Evolutionary conservation across 2,113 vertebrate genomes (phyloP), one percentile per base, ranked within the genome.

Genomic region (Emydocephalus ijimae): DNA sequence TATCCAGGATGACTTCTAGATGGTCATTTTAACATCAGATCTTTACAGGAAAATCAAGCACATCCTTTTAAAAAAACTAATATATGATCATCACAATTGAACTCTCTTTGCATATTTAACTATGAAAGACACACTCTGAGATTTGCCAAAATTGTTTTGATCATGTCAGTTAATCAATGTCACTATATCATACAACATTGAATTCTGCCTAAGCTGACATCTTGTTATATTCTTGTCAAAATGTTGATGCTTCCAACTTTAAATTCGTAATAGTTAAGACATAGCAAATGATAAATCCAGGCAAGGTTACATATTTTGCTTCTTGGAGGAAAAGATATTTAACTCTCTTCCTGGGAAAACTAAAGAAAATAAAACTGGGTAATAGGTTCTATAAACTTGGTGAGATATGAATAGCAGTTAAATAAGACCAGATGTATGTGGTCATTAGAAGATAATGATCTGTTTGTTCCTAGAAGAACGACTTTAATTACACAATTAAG

Each of bases 401-500:
- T 93, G 50, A 95, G 56, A 90, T 96, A 89, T 91, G 94, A 95
- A 92, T 45, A 91, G 34, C 61, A 88, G 48, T 93, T 96, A 90
- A 87, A 94, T 95, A 95, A 93, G 26, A 74, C 69, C 81, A 93
- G 91, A 96, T 95, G 95, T 96, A 96, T 92, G 89, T n/a, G 4
- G 0, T 96, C 90, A 94, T 97, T 96, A 95, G 93, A 95, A 94
- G 91, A 88, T 95, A 94, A 54, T 95, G 92, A 92, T 45, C 11
- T 11, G 10, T 94, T 95, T 94, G 74, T 93, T 96, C 93, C 89
- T n/a, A 93, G 95, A 96, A 95, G 92, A 89, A 93, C 23, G 52
- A 15, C n/a, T 96, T 97, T 96, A 97, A 96, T 96, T 95, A 94
- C 81, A 93, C 92, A 96, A 93, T 96, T 94, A 96, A 91, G 89